phyloP scores from a whole-genome alignment of 2,113 vertebrate species.

The Nothocercus julius region DNA sequence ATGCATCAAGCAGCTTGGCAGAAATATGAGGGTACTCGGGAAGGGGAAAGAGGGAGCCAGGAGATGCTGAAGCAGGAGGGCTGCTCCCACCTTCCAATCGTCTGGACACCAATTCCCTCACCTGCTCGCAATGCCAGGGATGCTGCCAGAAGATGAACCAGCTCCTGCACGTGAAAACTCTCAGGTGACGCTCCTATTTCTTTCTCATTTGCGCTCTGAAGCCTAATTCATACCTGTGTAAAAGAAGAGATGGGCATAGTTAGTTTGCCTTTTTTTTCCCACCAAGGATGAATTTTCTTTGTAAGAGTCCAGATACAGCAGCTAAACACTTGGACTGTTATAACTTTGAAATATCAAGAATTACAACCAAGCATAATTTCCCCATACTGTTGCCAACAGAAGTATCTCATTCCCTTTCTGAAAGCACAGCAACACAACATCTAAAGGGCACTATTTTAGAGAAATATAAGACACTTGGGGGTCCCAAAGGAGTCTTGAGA shows the following conservation, averaged over 20 bases:
- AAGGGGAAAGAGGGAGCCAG: not conserved
- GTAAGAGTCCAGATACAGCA: not conserved
- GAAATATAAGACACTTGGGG: not conserved
- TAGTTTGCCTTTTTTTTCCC: not conserved
- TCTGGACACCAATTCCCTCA: not conserved
- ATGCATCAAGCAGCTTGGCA: not conserved
- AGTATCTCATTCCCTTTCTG: not conserved
- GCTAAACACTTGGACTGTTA: not conserved
- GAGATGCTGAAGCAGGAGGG: not conserved
- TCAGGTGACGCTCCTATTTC: not conserved
- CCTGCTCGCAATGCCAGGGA: not conserved
- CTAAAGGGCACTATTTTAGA: not conserved
- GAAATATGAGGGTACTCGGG: not conserved
- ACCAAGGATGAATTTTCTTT: not conserved
- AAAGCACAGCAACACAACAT: not conserved
- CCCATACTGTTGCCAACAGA: not conserved
- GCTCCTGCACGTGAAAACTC: not conserved
- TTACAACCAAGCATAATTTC: not conserved
- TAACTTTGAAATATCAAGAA: not conserved
- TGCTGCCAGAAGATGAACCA: not conserved
- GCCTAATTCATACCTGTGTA: not conserved
- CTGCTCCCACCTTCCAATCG: not conserved
- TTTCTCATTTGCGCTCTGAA: not conserved
- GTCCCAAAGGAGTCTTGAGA: not conserved
- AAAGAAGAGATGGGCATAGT: not conserved